These are phyloP conservation scores for Mesitornis unicolor DNA, from an alignment of 2,113 vertebrate species.

Conservation along the genomic window DNA sequence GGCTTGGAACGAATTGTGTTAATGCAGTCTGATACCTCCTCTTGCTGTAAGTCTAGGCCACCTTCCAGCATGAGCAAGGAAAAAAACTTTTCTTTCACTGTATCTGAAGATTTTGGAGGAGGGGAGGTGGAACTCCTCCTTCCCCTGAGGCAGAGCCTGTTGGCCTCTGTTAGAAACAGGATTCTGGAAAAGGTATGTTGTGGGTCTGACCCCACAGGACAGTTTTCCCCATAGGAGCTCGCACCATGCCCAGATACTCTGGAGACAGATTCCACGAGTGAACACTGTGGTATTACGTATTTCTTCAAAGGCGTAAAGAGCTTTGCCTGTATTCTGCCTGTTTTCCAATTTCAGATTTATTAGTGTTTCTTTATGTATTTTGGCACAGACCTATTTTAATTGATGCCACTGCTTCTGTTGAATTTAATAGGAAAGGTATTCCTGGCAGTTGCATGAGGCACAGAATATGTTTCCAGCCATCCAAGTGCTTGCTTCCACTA, in stretches of 20 bases:
- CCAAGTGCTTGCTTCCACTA: too few species aligned
- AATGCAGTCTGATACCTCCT: neutral
- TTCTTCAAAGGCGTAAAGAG: neutral
- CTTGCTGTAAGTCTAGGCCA: neutral
- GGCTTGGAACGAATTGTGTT: too few species aligned
- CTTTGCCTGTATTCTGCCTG: neutral
- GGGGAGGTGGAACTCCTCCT: neutral
- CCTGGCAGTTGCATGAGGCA: too few species aligned
- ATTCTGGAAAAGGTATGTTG: neutral
- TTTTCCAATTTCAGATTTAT: neutral
- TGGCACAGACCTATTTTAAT: neutral
- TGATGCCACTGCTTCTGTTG: neutral
- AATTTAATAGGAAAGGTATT: neutral
- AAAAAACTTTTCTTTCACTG: neutral
- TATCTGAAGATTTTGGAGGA: accelerated
- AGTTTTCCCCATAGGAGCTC: neutral
- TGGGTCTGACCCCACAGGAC: accelerated
- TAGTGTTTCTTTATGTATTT: neutral
- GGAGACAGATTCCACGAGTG: neutral
- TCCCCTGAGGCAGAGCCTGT: neutral
- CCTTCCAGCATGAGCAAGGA: neutral
- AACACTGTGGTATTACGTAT: neutral
- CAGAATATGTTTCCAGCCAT: too few species aligned
- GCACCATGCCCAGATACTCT: too few species aligned
- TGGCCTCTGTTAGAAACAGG: neutral